These are phyloP conservation scores for Botia kubotai DNA, from an alignment of 2,797 vertebrate species.

Conservation along the genomic window DNA sequence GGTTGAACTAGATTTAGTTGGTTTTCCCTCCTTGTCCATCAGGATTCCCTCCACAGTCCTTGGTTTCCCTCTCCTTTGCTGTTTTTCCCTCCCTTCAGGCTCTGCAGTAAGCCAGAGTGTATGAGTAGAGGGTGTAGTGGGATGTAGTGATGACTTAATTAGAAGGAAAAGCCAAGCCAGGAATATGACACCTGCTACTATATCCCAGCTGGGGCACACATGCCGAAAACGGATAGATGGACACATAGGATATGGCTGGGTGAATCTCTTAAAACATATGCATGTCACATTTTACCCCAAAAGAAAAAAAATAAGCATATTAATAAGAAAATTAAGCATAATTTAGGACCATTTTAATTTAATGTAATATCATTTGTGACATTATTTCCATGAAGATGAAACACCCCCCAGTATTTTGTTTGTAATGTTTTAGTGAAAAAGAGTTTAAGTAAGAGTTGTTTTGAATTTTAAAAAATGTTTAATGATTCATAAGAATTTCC, in stretches of 20 bases:
- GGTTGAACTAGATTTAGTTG: neutral
- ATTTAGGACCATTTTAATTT: too few species aligned
- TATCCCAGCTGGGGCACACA: constrained; percentile 68
- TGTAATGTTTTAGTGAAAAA: too few species aligned
- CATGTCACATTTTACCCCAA: neutral
- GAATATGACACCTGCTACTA: constrained; percentile 62
- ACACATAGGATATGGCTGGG: neutral
- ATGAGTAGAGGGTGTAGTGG: constrained; percentile 69
- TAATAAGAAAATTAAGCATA: neutral
- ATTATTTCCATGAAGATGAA: too few species aligned
- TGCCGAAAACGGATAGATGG: neutral
- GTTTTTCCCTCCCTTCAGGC: constrained; percentile 77
- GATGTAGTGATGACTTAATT: constrained; percentile 74
- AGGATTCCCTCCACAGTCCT: constrained; percentile 72
- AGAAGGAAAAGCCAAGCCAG: constrained; percentile 69
- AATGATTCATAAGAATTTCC: too few species aligned
- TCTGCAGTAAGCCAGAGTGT: constrained; percentile 64
- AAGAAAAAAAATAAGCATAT: neutral
- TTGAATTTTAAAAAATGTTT: too few species aligned
- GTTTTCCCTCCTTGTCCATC: constrained; percentile 68
- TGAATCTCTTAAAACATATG: neutral
- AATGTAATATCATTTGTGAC: too few species aligned
- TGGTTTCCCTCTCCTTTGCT: constrained; percentile 43
- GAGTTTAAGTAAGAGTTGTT: too few species aligned
- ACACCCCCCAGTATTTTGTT: too few species aligned